Conservation (phyloP, 2,113 vertebrate species). For the Rhabdomys dilectus region DNA sequence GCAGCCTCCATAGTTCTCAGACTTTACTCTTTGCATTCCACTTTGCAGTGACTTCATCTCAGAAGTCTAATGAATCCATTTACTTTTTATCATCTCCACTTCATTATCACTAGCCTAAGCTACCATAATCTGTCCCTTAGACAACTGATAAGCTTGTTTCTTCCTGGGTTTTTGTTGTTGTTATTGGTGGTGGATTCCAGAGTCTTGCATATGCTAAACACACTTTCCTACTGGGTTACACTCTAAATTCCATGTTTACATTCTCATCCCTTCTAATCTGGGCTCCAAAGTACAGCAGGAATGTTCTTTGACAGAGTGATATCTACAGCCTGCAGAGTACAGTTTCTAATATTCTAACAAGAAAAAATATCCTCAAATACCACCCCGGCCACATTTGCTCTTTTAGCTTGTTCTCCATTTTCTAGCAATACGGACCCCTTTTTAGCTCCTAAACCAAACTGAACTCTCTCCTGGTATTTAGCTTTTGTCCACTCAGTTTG, state of each 20-base stretch:
- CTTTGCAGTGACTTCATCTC: not conserved
- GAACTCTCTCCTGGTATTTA: not conserved
- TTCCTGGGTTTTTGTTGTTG: not conserved
- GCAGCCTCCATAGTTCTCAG: not conserved
- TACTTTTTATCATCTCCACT: not conserved
- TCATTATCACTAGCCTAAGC: not conserved
- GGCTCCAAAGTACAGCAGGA: not conserved
- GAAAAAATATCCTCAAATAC: not conserved
- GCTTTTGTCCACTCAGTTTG: not conserved
- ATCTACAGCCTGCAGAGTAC: not conserved
- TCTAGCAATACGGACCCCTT: not conserved
- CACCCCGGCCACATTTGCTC: not conserved
- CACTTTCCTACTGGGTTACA: not conserved
- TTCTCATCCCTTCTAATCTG: not conserved
- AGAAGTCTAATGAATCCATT: not conserved
- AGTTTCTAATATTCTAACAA: not conserved
- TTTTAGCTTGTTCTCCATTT: not conserved
- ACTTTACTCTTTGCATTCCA: not conserved
- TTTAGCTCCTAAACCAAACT: conserved; percentile 8
- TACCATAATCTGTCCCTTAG: conserved; percentile 25
- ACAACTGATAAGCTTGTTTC: not conserved
- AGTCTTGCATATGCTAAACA: not conserved
- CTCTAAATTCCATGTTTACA: not conserved
- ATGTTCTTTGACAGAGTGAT: conserved; percentile 10
- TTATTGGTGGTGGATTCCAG: not conserved